Conservation (phyloP, 2,888 invertebrate species). For the Epinotia demarniana region DNA sequence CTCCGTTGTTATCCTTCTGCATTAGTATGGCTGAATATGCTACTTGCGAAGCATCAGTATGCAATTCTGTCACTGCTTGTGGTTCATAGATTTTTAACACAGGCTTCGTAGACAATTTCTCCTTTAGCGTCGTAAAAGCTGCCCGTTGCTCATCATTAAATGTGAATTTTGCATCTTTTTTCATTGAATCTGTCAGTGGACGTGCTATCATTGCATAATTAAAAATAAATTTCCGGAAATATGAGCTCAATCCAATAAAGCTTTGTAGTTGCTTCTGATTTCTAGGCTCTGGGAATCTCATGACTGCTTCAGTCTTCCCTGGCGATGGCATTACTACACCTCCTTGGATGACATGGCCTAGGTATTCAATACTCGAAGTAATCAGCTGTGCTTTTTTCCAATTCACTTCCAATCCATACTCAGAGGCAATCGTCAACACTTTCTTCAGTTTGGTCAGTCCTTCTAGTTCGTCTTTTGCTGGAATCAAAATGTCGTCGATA, state of each 20-base stretch:
- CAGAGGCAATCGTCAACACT: not conserved
- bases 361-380: not conserved
- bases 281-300: slow-evolving; percentile 3
- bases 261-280: slow-evolving; percentile 16
- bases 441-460: not conserved
- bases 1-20: slow-evolving; percentile 30
- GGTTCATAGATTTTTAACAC: slow-evolving; percentile 49
- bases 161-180: slow-evolving; percentile 39
- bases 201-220: slow-evolving; percentile 1
- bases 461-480: slow-evolving; percentile 6
- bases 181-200: slow-evolving; percentile 30
- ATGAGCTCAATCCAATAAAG: slow-evolving; percentile 4
- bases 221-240: slow-evolving; percentile 5
- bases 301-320: not conserved
- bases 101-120: slow-evolving; percentile 41
- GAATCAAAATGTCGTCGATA: slow-evolving; percentile 30
- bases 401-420: not conserved
- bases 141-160: slow-evolving; percentile 39
- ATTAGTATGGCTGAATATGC: slow-evolving; percentile 43
- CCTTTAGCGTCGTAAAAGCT: slow-evolving; percentile 45
- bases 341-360: not conserved
- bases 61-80: slow-evolving; percentile 45
- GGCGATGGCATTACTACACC: not conserved
- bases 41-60: slow-evolving; percentile 45
- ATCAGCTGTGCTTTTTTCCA: not conserved